Evolutionary conservation across 2,113 vertebrate species (phyloP).

Genomic region (Cervus canadensis): DNA sequence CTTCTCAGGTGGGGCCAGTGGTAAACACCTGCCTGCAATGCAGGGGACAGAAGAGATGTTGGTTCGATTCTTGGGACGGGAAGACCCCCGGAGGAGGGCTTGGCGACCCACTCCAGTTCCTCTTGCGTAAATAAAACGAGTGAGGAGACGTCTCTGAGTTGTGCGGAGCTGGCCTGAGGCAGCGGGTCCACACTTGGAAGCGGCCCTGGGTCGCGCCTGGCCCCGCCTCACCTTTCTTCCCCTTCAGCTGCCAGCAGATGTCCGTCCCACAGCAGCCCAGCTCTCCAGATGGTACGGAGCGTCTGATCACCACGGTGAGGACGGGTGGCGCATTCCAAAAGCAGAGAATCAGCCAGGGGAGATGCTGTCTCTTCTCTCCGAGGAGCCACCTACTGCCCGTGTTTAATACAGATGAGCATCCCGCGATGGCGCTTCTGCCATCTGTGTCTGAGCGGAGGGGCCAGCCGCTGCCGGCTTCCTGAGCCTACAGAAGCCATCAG

Average conservation of each 20-base stretch:
- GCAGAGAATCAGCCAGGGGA: neutral
- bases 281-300: constrained; percentile 26
- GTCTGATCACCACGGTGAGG: constrained; percentile 37
- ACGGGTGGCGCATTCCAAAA: neutral
- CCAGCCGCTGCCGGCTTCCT: neutral
- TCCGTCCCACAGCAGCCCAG: neutral
- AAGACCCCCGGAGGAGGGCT: neutral
- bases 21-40: neutral
- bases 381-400: neutral
- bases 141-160: neutral
- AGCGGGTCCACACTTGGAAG: neutral
- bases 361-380: neutral
- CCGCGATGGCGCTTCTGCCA: neutral
- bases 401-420: neutral
- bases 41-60: neutral
- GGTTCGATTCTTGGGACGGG: neutral
- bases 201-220: neutral
- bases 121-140: neutral
- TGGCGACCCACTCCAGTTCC: neutral
- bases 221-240: neutral
- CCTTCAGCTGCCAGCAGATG: constrained; percentile 1
- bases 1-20: neutral
- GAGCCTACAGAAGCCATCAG: neutral
- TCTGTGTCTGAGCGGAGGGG: neutral
- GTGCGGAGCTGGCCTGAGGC: neutral